Evolutionary conservation across 2,888 invertebrate species (phyloP), one percentile per base, ranked within the genome.

Genomic region (Platycheirus albimanus): DNA sequence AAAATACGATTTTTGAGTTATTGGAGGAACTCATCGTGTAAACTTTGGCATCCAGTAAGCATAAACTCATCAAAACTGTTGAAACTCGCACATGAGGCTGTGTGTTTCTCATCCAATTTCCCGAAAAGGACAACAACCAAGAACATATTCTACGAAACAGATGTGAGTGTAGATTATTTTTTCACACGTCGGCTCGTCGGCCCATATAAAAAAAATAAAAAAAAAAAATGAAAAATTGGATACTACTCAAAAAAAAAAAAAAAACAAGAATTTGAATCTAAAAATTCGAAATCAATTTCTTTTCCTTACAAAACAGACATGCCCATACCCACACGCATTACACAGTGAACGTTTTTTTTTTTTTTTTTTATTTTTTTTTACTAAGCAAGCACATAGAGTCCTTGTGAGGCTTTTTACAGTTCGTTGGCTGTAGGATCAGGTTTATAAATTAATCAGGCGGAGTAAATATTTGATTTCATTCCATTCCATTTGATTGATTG

Each of bases 371-470:
- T 11, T 24, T 66, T 28, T 47, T 4, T 33, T 33, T 8, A 33
- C 8, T 4, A 8, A 7, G 30, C 24, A 6, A 24, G 24, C 24
- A 33, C 7, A 33, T 4, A 24, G 15, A 10, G 49, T 15, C 24
- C 24, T 54, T 61, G 61, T 52, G 20, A 41, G 76, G 36, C 61
- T 47, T 76, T n/a, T 77, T 38, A 81, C 76, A 76, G 81, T 81
- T 77, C 67, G 67, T 63, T 77, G 77, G 61, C 67, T 77, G 47
- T 43, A 71, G 77, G 71, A 81, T 81, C 61, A 69, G 66, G 77
- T 77, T 81, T 77, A 81, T 81, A 76, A 81, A 81, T 81, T 81
- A 81, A 77, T 81, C 81, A 81, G 71, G 61, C 81, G 81, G 8
- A 33, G 81, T 77, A 81, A 81, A 81, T 81, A 81, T 81, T 81